Evolutionary conservation across 2,113 vertebrate genomes (phyloP), one percentile per base, ranked within the genome.

Genomic region (Corythornis madagascariensis): DNA sequence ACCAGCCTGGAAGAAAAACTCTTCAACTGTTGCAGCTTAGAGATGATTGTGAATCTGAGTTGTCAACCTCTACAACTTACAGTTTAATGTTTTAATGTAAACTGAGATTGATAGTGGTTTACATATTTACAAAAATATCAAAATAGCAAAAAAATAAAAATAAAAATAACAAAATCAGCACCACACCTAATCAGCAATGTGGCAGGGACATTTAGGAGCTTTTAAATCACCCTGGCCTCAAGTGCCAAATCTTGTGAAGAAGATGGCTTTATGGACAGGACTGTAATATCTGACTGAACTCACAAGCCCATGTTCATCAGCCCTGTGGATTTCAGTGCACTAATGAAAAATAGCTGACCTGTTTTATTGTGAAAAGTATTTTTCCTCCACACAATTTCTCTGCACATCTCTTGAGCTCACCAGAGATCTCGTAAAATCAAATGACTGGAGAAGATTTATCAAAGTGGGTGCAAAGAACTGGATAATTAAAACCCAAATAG

Each of bases 1-100:
- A 16, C 78, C 53, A 3, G 2, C 16, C 67, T 73, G 38, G 55
- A 76, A 7, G 13, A 91, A 24, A 72, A 91, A 89, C 66, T 31
- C 63, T 79, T 86, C 63, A 93, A 19, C 71, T 79, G 17, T 16
- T 92, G 81, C 42, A 73, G 78, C 63, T 89, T 82, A 91, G 74
- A 92, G 67, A 33, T 45, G 55, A 88, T 28, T 80, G 78, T 33
- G 89, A 70, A 55, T 61, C 59, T 42, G 84, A 61, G 31, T 25
- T 16, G 8, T 29, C 71, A 89, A 31, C 42, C 38, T 33, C 53
- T 29, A 22, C 48, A 63, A 63, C 61, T 89, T 84, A 57, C 50
- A 85, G 59, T 59, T 63, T 57, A 33, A 57, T 83, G 50, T 73
- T 92, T 83, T 76, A 88, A 85, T 83, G 52, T 70, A 79, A 85